Evolutionary conservation across 2,888 invertebrate genomes (phyloP).

Genomic region (Timema cristinae): DNA sequence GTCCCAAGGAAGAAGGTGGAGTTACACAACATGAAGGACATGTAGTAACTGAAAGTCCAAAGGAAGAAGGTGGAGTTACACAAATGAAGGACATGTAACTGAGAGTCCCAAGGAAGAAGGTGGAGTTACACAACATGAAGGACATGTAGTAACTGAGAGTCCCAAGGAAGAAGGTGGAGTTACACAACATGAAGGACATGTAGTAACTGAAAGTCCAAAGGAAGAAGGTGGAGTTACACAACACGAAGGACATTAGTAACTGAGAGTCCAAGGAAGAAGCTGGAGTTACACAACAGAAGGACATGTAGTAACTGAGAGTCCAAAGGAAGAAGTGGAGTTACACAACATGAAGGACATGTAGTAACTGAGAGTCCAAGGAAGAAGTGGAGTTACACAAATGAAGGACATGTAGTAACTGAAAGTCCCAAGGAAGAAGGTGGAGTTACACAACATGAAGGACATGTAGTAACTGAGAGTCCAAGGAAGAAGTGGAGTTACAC

Average conservation of each 20-base stretch:
- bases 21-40: constrained; percentile 7
- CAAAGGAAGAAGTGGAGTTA: constrained; percentile 10
- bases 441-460: too few relatives aligned
- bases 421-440: too few relatives aligned
- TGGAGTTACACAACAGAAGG: background rate
- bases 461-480: too few relatives aligned
- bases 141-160: too few relatives aligned
- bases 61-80: background rate
- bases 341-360: constrained; percentile 11
- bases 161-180: too few relatives aligned
- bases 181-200: too few relatives aligned
- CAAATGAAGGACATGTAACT: background rate
- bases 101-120: background rate
- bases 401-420: background rate
- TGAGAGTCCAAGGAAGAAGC: constrained; percentile 1
- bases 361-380: constrained; percentile 16
- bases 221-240: background rate
- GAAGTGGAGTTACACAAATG: background rate
- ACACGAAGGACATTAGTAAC: constrained; percentile 1
- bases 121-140: too few relatives aligned
- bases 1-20: background rate
- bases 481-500: too few relatives aligned
- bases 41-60: constrained; percentile 14
- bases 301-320: background rate
- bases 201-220: too few relatives aligned